Base-by-base conservation (phyloP, 2,797 vertebrate species). In the Hydrocynus forskahlii region DNA sequence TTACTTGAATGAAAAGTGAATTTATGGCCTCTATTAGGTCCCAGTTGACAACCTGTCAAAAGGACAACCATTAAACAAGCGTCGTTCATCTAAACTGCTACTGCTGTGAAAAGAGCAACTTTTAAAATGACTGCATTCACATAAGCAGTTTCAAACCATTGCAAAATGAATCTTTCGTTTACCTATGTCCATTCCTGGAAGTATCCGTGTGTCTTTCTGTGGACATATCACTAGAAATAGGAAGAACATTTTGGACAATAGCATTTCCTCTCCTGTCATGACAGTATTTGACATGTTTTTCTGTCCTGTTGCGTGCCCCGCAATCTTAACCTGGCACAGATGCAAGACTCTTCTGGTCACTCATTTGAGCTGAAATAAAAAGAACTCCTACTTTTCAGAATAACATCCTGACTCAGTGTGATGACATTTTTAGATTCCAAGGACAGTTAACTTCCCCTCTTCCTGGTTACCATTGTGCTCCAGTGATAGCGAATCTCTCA, bases 401-500 rank as follows among this genome's bases (percentile, higher is more conserved):
- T 81, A 88, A 89, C 88, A 86, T 90, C 89, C 89, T 90, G 88
- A 78, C 73, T 79, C 69, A 82, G 83, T 83, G 57, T 82, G 74
- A 89, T 91, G 90, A 92, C 93, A 92, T 92, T 93, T 94, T 93
- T 94, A 94, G 92, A 92, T 90, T 89, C 87, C 93, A 94, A 94
- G 93, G 94, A 94, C 93, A 93, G 91, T 89, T 88, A 77, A 89
- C 88, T 93, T 94, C 91, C 93, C 90, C 83, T 87, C 83, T 86
- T 81, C 85, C 88, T 87, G 89, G 88, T 88, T 90, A 91, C 91
- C 89, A 95, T 94, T 89, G 87, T 94, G 90, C 92, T 92, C 84
- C 86, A 91, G 86, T 86, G 90, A 89, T 81, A 85, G 72, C 84
- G 87, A 71, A 71, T 83, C 86, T 90, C 89, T 87, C 86, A 13